Percentiles rank a stretch among this genome's conserved stretches.
Evolutionary conservation across 2,797 vertebrate species (phyloP).

Genomic region (Onychomys leucogaster): DNA sequence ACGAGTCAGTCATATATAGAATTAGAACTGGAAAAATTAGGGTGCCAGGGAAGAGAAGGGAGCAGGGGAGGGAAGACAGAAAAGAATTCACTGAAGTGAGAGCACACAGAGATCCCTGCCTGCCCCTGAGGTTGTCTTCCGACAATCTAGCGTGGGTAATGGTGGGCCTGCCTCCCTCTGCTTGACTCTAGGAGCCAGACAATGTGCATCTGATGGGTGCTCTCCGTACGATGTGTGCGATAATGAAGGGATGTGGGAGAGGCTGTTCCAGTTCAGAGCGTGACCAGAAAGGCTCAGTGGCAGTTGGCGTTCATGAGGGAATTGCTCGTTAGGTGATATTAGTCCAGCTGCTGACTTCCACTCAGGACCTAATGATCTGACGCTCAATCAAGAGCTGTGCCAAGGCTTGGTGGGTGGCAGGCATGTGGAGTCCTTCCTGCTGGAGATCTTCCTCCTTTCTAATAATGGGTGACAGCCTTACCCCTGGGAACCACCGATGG

Average conservation of each 20-base stretch:
- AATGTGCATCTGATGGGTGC: not conserved
- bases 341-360: not conserved
- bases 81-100: not conserved
- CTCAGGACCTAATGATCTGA: constrained; percentile 24
- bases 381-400: not conserved
- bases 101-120: not conserved
- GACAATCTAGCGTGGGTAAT: not conserved
- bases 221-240: not conserved
- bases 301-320: not conserved
- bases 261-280: not conserved
- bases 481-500: not conserved
- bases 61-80: no score
- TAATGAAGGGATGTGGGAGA: not conserved
- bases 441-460: not conserved
- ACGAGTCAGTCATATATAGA: not conserved
- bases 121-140: not conserved
- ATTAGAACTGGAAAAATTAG: not conserved
- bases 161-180: not conserved
- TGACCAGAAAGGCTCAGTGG: not conserved
- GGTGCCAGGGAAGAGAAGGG: not conserved
- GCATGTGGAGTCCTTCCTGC: constrained; percentile 31
- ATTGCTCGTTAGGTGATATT: not conserved
- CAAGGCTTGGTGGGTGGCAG: not conserved
- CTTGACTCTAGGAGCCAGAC: not conserved
- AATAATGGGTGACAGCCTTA: constrained; percentile 23